Percentiles rank a stretch among this genome's conserved stretches.
Evolutionary conservation across 2,888 invertebrate species (phyloP).

Genomic region (Hedya salicella): DNA sequence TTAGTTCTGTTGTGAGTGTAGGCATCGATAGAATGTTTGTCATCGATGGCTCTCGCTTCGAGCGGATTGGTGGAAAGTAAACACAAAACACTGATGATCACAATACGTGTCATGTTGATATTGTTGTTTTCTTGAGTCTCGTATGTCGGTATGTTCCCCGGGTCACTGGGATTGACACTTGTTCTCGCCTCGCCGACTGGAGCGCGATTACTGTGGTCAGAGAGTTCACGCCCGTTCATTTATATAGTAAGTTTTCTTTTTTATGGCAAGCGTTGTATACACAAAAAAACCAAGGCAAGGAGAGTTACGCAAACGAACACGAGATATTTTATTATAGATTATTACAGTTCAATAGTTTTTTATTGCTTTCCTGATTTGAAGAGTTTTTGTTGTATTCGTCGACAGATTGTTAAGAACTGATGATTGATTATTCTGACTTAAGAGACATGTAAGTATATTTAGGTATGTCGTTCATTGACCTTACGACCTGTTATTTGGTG

Average conservation of each 20-base stretch:
- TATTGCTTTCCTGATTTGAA: not conserved
- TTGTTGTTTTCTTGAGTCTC: conserved; percentile 36
- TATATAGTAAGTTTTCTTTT: conserved; percentile 38
- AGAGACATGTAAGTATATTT: not conserved
- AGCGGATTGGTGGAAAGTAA: conserved; percentile 47
- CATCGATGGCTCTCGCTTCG: conserved; percentile 51
- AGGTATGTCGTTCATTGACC: conserved; percentile 6
- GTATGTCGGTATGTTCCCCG: conserved; percentile 14
- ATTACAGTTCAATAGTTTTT: not conserved
- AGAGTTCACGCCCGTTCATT: conserved; percentile 21
- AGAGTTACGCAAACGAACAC: conserved; percentile 29
- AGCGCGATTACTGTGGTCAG: conserved; percentile 34
- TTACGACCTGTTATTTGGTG: not conserved
- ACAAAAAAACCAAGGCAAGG: conserved; percentile 35
- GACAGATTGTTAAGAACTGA: not conserved
- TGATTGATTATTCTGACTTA: not conserved
- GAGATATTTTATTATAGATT: conserved; percentile 15
- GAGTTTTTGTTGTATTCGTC: not conserved
- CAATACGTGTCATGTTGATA: conserved; percentile 47
- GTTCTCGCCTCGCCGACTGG: conserved; percentile 36
- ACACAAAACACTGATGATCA: conserved; percentile 49
- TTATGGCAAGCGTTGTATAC: conserved; percentile 1
- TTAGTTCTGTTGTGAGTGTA: conserved; percentile 56
- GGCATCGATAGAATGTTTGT: conserved; percentile 45
- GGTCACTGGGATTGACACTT: conserved; percentile 39